phyloP scores from a whole-genome alignment of 1,140 invertebrate species.

The Drosophila prosaltans region DNA sequence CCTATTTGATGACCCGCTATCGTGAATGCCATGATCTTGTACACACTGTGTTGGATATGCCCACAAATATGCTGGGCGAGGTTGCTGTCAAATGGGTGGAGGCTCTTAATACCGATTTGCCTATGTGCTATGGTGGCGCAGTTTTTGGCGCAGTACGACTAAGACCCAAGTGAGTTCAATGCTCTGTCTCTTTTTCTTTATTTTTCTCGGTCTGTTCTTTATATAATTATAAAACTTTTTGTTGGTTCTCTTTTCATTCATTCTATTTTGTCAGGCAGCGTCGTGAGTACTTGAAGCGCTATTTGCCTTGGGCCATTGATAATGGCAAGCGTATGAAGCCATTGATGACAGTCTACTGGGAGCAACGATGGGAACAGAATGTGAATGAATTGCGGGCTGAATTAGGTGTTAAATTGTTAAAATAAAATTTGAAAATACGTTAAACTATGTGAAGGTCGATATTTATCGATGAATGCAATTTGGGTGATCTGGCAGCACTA shows the following conservation, averaged over 20 bases:
- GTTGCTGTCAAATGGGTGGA: slow-evolving; percentile 99
- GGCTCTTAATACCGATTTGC: slow-evolving; percentile 94
- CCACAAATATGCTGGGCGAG: slow-evolving; percentile 96
- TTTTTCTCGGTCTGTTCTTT: neutral
- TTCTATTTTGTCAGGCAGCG: slow-evolving; percentile 87
- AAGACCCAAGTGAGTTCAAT: slow-evolving; percentile 87
- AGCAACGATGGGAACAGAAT: slow-evolving; percentile 96
- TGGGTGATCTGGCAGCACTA: slow-evolving; percentile 39
- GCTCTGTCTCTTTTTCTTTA: slow-evolving; percentile 17
- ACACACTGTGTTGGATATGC: slow-evolving; percentile 95
- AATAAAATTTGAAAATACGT: slow-evolving; percentile 48
- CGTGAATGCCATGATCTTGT: slow-evolving; percentile 98
- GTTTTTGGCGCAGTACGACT: slow-evolving; percentile 93
- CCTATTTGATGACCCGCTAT: slow-evolving; percentile 98
- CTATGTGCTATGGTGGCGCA: slow-evolving; percentile 94
- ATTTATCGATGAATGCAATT: slow-evolving; percentile 26
- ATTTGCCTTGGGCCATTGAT: slow-evolving; percentile 94
- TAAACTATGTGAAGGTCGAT: neutral
- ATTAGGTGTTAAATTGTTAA: slow-evolving; percentile 86
- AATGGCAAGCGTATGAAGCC: slow-evolving; percentile 89
- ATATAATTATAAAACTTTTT: slow-evolving; percentile 11
- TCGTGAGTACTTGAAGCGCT: slow-evolving; percentile 89
- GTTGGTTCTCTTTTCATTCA: neutral
- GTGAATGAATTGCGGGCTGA: slow-evolving; percentile 91
- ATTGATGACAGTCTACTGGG: slow-evolving; percentile 94